A percentile compares a stretch with the other conserved stretches of the same genome.
These are phyloP conservation scores for Lepus europaeus DNA, from an alignment of 2,113 vertebrate genomes.

Conservation along the genomic window DNA sequence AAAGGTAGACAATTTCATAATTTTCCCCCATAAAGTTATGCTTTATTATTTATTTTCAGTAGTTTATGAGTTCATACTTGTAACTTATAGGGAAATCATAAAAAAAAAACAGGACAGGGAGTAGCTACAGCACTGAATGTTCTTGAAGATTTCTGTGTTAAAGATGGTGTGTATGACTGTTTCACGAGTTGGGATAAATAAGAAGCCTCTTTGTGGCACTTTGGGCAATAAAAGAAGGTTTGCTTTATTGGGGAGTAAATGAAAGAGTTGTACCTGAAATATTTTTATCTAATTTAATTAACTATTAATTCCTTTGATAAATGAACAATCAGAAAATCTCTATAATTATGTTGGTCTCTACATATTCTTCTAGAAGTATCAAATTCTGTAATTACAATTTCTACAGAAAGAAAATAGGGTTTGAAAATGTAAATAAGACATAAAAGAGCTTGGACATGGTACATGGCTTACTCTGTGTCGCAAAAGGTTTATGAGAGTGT, in stretches of 20 bases:
- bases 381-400: neutral
- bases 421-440: neutral
- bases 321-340: slow-evolving; percentile 17
- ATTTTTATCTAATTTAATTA: slow-evolving; percentile 26
- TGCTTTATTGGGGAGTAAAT: neutral
- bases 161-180: slow-evolving; percentile 49
- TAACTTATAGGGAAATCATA: slow-evolving; percentile 38
- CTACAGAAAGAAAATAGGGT: neutral
- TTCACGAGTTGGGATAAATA: slow-evolving; percentile 45
- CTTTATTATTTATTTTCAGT: slow-evolving; percentile 59
- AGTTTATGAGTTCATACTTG: slow-evolving; percentile 17
- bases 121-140: neutral
- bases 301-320: neutral
- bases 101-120: slow-evolving; percentile 17
- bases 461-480: neutral
- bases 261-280: neutral
- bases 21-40: slow-evolving; percentile 56
- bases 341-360: neutral
- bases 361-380: neutral
- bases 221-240: neutral
- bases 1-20: slow-evolving; percentile 52
- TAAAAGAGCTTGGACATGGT: neutral
- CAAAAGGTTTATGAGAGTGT: neutral
- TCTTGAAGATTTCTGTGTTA: slow-evolving; percentile 39
- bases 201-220: slow-evolving; percentile 13